Base-by-base conservation (phyloP, 2,113 vertebrate genomes). In the Scolopax mira region DNA sequence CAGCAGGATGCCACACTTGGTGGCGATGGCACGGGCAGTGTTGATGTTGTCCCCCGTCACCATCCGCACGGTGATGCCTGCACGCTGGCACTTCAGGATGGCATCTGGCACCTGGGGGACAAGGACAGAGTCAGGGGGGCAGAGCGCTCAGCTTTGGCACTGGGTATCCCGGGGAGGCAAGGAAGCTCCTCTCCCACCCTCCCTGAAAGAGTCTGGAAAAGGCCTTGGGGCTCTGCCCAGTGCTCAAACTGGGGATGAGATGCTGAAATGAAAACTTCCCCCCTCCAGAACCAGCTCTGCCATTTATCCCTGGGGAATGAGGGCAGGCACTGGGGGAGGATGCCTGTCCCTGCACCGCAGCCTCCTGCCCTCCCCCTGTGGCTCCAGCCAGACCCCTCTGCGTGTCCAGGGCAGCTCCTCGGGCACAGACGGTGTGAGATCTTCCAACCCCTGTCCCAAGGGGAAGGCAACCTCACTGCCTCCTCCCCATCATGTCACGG, bases 31-130 rank as follows among this genome's bases (percentile, higher is more conserved):
- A 0, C 99, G 98, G 37, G 99, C 99, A 0, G 99, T 99, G 97
- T 99, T 99, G 98, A 99, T 98, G 93, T 99, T 99, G 97, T 99
- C 99, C 37, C 99, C 99, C 0, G 99, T 99, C 79, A 99, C 99
- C 99, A 99, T 99, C 15, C 99, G 98, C 8, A 99, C 99, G 0
- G 99, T 99, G 96, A 99, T 99, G 21, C 99, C 99, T 0, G 99
- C 99, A 10, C 97, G 98, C 94, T 99, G 99, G 95, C 99, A 99
- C 94, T 99, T 99, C 11, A 97, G 6, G 46, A 99, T 99, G 44
- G 99, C 99, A 0, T 98, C 98, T 0, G 99, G 99, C 33, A 99
- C 99, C 99, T 99, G 86, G 18, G 54, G 70, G 37, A 66, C 51
- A 6, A 25, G 25, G 41, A 78, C 3, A 5, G 58, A 52, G 61